Evolutionary conservation across 2,888 invertebrate species (phyloP), one percentile per base, ranked within the genome.

Genomic region (Mythimna ferrago): DNA sequence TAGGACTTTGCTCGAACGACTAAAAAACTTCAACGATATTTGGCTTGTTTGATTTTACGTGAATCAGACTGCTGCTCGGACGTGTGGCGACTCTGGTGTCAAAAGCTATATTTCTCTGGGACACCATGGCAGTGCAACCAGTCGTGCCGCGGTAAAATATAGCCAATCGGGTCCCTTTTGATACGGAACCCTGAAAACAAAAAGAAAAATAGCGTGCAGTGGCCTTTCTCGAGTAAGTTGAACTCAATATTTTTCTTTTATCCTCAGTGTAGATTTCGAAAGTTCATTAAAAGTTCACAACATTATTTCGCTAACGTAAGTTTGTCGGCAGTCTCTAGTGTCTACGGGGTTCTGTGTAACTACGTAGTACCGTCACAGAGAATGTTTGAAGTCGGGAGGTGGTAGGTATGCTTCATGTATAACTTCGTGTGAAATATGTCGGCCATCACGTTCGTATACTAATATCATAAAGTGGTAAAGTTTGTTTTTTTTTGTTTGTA

Each of bases 241-340:
- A 73, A 77, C 53, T 66, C 64, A 56, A 66, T 77, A 77, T 77
- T 79, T 77, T 73, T 79, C 73, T 77, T 79, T 63, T 73, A 73
- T 58, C 66, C 48, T 16, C 48, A 19, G 74, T 60, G 63, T 73
- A 51, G 57, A 80, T 77, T 77, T 63, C 26, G n/a, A 73, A 79
- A 79, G 80, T 79, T 77, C 73, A 77, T 77, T 77, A 79, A 66
- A 77, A 79, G 73, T 77, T 77, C 32, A 73, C 62, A 60, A 41
- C 54, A 73, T 77, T 77, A 79, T 73, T 73, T 79, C 48, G 44
- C 48, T 32, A 63, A 73, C 19, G 26, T 51, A 62, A 66, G 53
- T 73, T 66, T 41, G 61, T 44, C 48, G 32, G 57, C 38, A 73
- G 38, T 73, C 66, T 41, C 53, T 41, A 63, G 62, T 58, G 53